Evolutionary conservation across 2,113 vertebrate species (phyloP).

Genomic region (Saccopteryx leptura): DNA sequence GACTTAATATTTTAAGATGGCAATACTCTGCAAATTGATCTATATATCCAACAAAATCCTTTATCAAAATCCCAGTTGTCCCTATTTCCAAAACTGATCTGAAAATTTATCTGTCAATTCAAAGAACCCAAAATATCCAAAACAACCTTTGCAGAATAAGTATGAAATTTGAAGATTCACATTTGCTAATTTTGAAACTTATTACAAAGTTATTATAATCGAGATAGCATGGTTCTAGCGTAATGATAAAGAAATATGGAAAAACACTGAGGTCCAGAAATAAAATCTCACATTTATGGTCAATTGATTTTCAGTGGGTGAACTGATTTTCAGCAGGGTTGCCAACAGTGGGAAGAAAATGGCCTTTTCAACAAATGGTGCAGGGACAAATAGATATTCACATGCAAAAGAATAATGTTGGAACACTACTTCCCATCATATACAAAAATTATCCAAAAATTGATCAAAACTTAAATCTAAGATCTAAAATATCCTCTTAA

Average conservation of each 20-base stretch:
- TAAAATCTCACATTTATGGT: slow-evolving; percentile 7
- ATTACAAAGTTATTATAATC: too few species aligned
- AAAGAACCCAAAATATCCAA: neutral
- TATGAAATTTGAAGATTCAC: neutral
- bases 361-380: neutral
- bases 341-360: neutral
- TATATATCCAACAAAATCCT: slow-evolving; percentile 1
- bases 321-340: slow-evolving; percentile 44
- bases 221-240: too few species aligned
- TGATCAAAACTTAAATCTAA: slow-evolving; percentile 29
- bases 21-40: neutral
- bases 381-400: neutral
- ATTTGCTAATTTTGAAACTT: slow-evolving; percentile 25
- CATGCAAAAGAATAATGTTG: neutral
- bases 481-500: neutral
- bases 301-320: slow-evolving; percentile 6
- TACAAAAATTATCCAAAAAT: slow-evolving; percentile 15
- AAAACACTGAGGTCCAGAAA: neutral
- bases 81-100: neutral
- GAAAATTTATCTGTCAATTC: slow-evolving; percentile 6
- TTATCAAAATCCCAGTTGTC: neutral
- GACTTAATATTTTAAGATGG: neutral
- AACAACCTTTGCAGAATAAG: slow-evolving; percentile 13
- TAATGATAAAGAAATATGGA: too few species aligned
- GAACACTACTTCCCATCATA: neutral